Evolutionary conservation across 2,797 vertebrate genomes (phyloP).

Genomic region (Xenopus petersii): DNA sequence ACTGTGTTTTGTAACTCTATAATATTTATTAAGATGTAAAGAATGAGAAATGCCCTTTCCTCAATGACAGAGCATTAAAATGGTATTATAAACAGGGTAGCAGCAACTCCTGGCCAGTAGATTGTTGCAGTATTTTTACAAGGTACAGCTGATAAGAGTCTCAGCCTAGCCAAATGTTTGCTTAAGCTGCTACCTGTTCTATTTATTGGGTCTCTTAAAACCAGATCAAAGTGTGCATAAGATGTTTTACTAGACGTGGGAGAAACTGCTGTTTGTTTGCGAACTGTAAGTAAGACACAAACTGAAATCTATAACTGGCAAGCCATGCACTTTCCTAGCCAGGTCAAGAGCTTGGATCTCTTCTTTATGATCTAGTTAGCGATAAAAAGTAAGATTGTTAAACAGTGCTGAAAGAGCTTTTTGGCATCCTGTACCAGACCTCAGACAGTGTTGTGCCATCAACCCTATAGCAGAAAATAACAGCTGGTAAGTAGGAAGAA

Average conservation of each 20-base stretch:
- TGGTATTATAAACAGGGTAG: conserved; percentile 44
- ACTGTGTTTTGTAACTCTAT: too few species aligned
- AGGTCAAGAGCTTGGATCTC: conserved; percentile 60
- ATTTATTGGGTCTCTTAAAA: conserved; percentile 54
- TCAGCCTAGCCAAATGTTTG: conserved; percentile 54
- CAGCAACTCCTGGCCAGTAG: conserved; percentile 49
- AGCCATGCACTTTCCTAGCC: conserved; percentile 60
- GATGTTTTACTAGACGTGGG: conserved; percentile 53
- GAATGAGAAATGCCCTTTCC: conserved; percentile 3
- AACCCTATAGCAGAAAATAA: conserved; percentile 61
- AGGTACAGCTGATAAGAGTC: conserved; percentile 56
- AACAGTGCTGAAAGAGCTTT: conserved; percentile 53
- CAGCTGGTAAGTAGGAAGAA: conserved; percentile 80
- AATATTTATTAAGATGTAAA: too few species aligned
- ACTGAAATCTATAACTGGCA: conserved; percentile 60
- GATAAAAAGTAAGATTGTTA: conserved; percentile 65
- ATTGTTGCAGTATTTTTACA: conserved; percentile 53
- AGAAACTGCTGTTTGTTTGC: conserved; percentile 46
- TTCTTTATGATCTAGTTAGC: conserved; percentile 60
- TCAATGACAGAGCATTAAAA: conserved; percentile 11
- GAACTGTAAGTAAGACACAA: conserved; percentile 53
- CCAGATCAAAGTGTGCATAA: conserved; percentile 62
- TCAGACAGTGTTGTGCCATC: conserved; percentile 64
- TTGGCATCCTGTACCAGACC: conserved; percentile 63
- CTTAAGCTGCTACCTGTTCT: conserved; percentile 56